A percentile compares a stretch with the other conserved stretches of the same genome.
Conservation (phyloP, 2,888 invertebrate species). For the Drosophila lutescens region DNA sequence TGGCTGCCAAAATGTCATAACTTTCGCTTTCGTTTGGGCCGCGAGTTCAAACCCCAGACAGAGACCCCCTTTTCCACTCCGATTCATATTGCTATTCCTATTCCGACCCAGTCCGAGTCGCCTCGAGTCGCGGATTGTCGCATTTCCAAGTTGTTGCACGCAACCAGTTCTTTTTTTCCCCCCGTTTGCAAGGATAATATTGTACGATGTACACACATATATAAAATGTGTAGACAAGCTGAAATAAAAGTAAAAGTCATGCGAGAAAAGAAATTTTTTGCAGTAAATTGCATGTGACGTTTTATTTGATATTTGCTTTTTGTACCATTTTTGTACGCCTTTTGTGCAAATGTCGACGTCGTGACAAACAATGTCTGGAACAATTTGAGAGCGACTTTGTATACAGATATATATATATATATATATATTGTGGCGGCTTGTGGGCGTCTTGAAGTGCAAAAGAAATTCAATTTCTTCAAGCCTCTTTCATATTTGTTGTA, state of each 20-base stretch:
- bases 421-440: slow-evolving; percentile 18
- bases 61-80: slow-evolving; percentile 6
- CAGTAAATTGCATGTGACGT: slow-evolving; percentile 71
- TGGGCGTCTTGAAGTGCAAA: slow-evolving; percentile 53
- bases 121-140: slow-evolving; percentile 24
- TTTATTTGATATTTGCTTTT: slow-evolving; percentile 44
- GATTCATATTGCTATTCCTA: slow-evolving; percentile 7
- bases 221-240: slow-evolving; percentile 45
- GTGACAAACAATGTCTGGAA: slow-evolving; percentile 71
- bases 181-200: slow-evolving; percentile 14
- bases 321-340: slow-evolving; percentile 30
- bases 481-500: slow-evolving; percentile 40
- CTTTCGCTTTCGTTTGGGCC: slow-evolving; percentile 69
- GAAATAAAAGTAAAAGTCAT: slow-evolving; percentile 71
- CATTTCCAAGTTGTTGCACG: slow-evolving; percentile 66
- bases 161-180: slow-evolving; percentile 41
- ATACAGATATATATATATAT: slow-evolving; percentile 6
- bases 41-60: slow-evolving; percentile 39
- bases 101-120: slow-evolving; percentile 28
- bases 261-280: slow-evolving; percentile 59
- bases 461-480: slow-evolving; percentile 49
- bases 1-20: slow-evolving; percentile 73
- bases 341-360: slow-evolving; percentile 60
- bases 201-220: slow-evolving; percentile 14
- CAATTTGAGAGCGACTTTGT: slow-evolving; percentile 52